Evolutionary conservation across 2,113 vertebrate genomes (phyloP).

Genomic region (Xenotilapia longispinis): DNA sequence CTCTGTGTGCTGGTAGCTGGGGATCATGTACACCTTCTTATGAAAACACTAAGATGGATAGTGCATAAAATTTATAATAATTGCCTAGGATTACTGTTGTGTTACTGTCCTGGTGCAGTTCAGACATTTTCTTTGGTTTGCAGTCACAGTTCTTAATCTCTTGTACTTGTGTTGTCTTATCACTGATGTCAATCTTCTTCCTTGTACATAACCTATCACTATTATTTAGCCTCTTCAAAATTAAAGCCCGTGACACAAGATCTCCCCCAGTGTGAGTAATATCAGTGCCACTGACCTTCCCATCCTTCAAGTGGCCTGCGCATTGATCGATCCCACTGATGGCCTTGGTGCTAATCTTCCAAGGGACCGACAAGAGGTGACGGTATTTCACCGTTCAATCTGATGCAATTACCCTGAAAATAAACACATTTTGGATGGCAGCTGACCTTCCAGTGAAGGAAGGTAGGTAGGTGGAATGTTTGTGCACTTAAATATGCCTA

Average conservation of each 20-base stretch:
- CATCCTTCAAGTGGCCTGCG: constrained; percentile 36
- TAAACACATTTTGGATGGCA: constrained; percentile 50
- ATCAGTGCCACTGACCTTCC: constrained; percentile 54
- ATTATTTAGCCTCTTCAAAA: constrained; percentile 54
- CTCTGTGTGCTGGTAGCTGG: neutral
- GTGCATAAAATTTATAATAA: neutral
- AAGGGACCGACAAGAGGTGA: constrained; percentile 36
- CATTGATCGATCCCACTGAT: constrained; percentile 43
- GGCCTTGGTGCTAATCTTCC: constrained; percentile 58
- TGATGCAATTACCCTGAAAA: constrained; percentile 57
- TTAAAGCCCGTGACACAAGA: constrained; percentile 44
- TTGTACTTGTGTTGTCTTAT: neutral
- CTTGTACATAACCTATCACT: constrained; percentile 33
- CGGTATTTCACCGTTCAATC: constrained; percentile 58
- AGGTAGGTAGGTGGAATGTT: neutral
- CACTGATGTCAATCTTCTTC: constrained; percentile 16
- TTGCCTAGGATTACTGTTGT: neutral
- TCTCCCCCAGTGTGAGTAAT: constrained; percentile 16
- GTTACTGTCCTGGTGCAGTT: neutral
- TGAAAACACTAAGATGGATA: neutral
- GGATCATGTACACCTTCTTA: neutral
- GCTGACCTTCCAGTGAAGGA: constrained; percentile 38
- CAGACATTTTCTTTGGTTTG: neutral
- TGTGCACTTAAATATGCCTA: neutral
- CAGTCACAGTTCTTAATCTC: neutral